Evolutionary conservation across 2,797 vertebrate genomes (phyloP), one percentile per base, ranked within the genome.

Genomic region (Sciurus vulgaris): DNA sequence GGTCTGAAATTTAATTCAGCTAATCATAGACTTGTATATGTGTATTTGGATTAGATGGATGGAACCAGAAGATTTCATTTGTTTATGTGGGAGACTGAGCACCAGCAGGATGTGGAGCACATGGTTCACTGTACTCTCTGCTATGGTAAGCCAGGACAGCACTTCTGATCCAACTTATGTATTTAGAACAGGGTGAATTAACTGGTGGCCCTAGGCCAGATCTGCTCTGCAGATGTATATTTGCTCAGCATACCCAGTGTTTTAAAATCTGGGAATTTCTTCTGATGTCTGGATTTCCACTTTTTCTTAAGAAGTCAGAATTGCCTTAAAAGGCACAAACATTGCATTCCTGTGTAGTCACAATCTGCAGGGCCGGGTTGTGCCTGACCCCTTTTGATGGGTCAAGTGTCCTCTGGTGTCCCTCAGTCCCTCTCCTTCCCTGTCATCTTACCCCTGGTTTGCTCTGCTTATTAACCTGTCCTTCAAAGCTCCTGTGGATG

Each of bases 51-150:
- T 94, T 98, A 99, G 99, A 96, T 96, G 30, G 99, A 99, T 63
- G 98, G 99, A 98, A 98, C 98, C 0, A 94, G 97, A 61, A 98
- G 93, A 84, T 98, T 99, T 97, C 96, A 99, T 11, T 96, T 99
- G 86, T 97, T 97, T 13, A 67, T 98, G 69, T 98, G 99, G 98
- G 97, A 98, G 91, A 97, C 91, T 0, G 28, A 97, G 49, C n/a
- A 87, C 41, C 98, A 99, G n/a, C 95, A 96, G 94, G 93, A 41
- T 1, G 30, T 98, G 2, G 98, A 98, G 9, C 93, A 67, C 18
- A 33, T 99, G 97, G 98, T 93, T 69, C 91, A 35, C 78, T 99
- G 99, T 20, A 96, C 98, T 0, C 97, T 99, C 96, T 99, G 99
- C 97, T 99, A 98, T 8, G 99, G 99, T 99, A 98, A 99, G 98